phyloP scores from a whole-genome alignment of 2,888 invertebrate species.

The Melanotus villosus region DNA sequence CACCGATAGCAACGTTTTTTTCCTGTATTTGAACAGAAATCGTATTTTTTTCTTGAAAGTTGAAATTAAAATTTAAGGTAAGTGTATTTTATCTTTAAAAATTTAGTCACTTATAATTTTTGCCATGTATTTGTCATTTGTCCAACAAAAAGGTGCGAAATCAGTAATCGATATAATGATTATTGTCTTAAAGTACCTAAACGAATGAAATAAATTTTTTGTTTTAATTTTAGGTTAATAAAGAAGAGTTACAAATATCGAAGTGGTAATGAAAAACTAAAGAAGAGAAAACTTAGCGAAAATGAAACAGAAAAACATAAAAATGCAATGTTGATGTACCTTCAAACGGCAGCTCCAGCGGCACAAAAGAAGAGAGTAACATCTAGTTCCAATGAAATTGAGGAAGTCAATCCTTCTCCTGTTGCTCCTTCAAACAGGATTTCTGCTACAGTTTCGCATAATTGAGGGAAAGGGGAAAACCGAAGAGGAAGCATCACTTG shows the following conservation, averaged over 20 bases:
- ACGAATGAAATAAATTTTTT: neutral
- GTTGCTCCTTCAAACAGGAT: slow-evolving; percentile 1
- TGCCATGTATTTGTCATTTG: neutral
- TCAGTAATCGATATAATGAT: neutral
- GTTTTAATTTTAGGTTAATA: neutral
- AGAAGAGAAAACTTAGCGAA: neutral
- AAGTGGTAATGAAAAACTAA: neutral
- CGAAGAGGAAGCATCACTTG: no score
- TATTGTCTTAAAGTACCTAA: neutral
- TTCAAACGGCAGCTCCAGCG: neutral
- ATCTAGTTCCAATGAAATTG: neutral
- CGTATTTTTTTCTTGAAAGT: no score
- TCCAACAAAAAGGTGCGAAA: neutral
- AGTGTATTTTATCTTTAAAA: neutral
- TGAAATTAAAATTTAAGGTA: neutral
- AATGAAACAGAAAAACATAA: neutral
- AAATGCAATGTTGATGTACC: slow-evolving; percentile 1
- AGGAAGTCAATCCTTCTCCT: neutral
- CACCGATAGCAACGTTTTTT: neutral
- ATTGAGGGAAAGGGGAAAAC: no score
- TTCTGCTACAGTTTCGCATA: no score
- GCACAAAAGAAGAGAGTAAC: neutral
- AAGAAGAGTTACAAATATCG: neutral
- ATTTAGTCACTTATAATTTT: neutral
- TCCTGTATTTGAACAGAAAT: slow-evolving; percentile 1